Conservation (phyloP, 2,888 invertebrate species). For the Leucophenga montana region DNA sequence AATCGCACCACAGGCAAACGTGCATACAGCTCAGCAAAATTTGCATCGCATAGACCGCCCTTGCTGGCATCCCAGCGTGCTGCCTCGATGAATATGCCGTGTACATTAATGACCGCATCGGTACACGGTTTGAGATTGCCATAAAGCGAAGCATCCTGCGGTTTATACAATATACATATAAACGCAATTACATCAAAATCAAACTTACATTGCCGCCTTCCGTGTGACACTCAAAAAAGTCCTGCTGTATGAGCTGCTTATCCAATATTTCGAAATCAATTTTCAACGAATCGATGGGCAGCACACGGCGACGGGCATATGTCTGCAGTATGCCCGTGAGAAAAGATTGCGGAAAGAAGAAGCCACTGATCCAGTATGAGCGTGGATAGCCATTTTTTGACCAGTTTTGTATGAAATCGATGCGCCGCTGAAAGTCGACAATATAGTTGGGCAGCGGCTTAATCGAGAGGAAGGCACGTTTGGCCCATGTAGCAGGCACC, state of each 20-base stretch:
- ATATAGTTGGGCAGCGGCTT: conserved; percentile 92
- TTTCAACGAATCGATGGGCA: conserved; percentile 89
- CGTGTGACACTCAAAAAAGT: conserved; percentile 75
- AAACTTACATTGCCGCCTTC: conserved; percentile 67
- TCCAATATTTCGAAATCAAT: conserved; percentile 84
- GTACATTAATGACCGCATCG: conserved; percentile 81
- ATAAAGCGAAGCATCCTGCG: conserved; percentile 74
- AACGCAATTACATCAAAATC: too few relatives aligned
- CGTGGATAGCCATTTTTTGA: conserved; percentile 81
- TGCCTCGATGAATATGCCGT: conserved; percentile 90
- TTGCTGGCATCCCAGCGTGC: conserved; percentile 84
- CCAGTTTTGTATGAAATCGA: conserved; percentile 88
- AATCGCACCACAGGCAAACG: conserved; percentile 69
- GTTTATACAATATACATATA: conserved; percentile 18
- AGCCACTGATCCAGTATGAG: conserved; percentile 93
- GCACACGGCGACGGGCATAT: conserved; percentile 86
- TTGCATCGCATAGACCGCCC: conserved; percentile 83
- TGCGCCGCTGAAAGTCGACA: conserved; percentile 84
- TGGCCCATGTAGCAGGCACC: conserved; percentile 88
- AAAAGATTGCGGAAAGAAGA: conserved; percentile 95
- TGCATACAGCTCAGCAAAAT: conserved; percentile 74
- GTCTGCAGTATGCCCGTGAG: conserved; percentile 93
- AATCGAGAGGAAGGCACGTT: conserved; percentile 88
- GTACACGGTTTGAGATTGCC: conserved; percentile 75
- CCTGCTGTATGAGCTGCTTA: conserved; percentile 79